phyloP scores from a whole-genome alignment of 1,140 invertebrate species.

The Acromyrmex charruanus region DNA sequence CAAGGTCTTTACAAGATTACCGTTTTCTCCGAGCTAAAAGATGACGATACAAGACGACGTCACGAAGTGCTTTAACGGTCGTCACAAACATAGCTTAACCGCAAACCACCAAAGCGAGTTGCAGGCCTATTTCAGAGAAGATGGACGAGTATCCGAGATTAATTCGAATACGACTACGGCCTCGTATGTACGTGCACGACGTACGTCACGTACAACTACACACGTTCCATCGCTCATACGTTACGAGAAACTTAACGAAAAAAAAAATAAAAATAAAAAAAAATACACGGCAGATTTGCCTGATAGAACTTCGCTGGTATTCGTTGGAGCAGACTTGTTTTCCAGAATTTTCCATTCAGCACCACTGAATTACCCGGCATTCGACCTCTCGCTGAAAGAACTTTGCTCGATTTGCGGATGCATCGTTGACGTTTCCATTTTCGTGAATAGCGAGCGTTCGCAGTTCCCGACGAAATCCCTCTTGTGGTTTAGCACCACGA shows the following conservation, averaged over 20 bases:
- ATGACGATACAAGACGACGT: conserved; percentile 29
- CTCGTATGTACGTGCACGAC: background rate
- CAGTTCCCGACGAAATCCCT: background rate
- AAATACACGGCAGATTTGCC: conserved; percentile 25
- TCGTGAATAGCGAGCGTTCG: conserved; percentile 38
- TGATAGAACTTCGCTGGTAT: background rate
- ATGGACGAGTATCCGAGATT: background rate
- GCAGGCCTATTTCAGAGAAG: conserved; percentile 12
- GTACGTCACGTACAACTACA: background rate
- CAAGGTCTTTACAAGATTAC: background rate
- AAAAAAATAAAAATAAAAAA: background rate
- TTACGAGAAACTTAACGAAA: background rate
- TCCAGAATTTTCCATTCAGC: conserved; percentile 41
- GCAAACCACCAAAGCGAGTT: conserved; percentile 29
- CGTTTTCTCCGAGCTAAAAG: background rate
- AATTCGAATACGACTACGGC: background rate
- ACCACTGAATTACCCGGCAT: conserved; percentile 23
- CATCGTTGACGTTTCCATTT: conserved; percentile 46
- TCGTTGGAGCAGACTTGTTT: conserved; percentile 25
- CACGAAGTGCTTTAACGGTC: conserved; percentile 4
- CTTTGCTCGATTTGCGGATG: background rate
- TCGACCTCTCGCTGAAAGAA: conserved; percentile 32
- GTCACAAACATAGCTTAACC: conserved; percentile 37
- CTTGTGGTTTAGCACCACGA: background rate
- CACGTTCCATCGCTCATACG: background rate